These are phyloP conservation scores for Phataginus tetradactyla DNA, from an alignment of 2,797 vertebrate species.

Conservation along the genomic window DNA sequence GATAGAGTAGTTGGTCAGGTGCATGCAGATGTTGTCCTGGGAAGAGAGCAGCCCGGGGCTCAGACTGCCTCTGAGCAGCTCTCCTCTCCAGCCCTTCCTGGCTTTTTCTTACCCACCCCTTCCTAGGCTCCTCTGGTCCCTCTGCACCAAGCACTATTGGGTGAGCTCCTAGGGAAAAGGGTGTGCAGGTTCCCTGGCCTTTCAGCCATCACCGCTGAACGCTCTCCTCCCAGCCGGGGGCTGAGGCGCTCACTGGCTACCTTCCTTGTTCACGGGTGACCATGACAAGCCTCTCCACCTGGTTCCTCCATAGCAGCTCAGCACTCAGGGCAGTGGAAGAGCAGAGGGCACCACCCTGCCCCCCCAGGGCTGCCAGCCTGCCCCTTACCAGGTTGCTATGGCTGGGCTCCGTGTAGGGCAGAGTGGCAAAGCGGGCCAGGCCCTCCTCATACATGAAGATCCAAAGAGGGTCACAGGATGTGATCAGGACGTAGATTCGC, in stretches of 20 bases:
- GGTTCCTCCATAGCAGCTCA: background rate
- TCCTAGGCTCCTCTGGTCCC: background rate
- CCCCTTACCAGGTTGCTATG: slow-evolving; percentile 85
- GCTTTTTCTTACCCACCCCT: background rate
- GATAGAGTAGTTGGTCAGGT: slow-evolving; percentile 90
- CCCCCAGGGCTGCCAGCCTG: background rate
- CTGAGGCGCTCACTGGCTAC: background rate
- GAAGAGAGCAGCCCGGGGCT: background rate
- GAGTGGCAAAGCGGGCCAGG: slow-evolving; percentile 89
- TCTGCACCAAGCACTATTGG: background rate
- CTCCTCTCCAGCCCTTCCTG: background rate
- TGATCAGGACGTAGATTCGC: slow-evolving; percentile 88
- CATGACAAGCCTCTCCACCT: background rate
- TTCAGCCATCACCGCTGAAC: background rate
- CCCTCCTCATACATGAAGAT: slow-evolving; percentile 89
- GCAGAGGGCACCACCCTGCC: background rate
- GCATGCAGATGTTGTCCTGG: slow-evolving; percentile 89
- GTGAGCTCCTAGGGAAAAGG: background rate
- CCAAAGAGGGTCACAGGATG: slow-evolving; percentile 88
- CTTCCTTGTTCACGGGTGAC: background rate
- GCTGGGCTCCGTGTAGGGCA: slow-evolving; percentile 85
- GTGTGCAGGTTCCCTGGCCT: background rate
- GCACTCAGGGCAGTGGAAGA: background rate
- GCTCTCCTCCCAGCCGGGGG: background rate
- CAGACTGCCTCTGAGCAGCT: background rate